A percentile compares a stretch with the other conserved stretches of the same genome.
Conservation (phyloP, 1,140 invertebrate genomes). For the Maconellicoccus hirsutus region DNA sequence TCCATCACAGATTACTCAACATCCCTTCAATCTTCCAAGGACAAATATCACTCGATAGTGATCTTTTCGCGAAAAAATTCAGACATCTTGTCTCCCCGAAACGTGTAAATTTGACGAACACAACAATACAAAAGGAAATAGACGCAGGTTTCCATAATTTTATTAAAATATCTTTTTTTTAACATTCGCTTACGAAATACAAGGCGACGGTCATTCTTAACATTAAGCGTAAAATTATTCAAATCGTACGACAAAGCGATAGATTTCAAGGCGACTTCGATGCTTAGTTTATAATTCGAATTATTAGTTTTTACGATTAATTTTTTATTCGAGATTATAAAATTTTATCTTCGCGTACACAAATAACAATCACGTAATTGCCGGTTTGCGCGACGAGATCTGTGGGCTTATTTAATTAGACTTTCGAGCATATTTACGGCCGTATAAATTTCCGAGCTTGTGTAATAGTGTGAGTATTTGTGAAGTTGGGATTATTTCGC, state of each 20-base stretch:
- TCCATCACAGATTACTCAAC: no score
- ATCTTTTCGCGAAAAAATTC: no score
- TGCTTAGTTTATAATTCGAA: background rate
- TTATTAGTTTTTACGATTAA: background rate
- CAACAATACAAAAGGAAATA: no score
- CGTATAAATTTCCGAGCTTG: background rate
- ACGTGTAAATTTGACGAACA: no score
- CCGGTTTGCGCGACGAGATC: background rate
- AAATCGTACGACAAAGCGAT: background rate
- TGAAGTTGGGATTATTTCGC: background rate
- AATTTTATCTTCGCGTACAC: background rate
- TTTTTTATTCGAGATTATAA: slow-evolving; percentile 5
- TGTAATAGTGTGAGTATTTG: background rate
- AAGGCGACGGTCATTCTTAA: background rate
- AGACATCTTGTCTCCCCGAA: no score
- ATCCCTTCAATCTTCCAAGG: no score
- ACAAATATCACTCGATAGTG: no score
- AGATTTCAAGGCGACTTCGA: background rate
- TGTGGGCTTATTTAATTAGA: slow-evolving; percentile 9
- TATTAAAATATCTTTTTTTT: no score
- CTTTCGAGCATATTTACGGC: background rate
- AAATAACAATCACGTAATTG: background rate
- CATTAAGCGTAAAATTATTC: background rate
- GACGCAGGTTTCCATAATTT: no score
- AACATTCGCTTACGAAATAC: background rate